Percentiles rank a stretch among this genome's conserved stretches.
Evolutionary conservation across 64 coral and sea anemone genomes (phyloP).

Genomic region (Acropora yongei): DNA sequence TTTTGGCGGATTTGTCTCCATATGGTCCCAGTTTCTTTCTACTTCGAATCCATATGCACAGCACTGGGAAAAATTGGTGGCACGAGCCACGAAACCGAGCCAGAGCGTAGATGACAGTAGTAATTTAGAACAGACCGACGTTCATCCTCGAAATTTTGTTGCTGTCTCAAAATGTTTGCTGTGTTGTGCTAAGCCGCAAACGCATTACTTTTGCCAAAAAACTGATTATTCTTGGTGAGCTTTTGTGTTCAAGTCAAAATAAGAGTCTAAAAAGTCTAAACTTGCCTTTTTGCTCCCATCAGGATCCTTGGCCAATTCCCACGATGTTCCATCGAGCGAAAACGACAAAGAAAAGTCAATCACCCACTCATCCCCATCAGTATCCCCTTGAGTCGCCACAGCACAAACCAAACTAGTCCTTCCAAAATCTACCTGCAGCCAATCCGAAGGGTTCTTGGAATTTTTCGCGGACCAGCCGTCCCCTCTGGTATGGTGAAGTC

Average conservation of each 20-base stretch:
- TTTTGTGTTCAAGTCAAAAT: neutral
- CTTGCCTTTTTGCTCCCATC: neutral
- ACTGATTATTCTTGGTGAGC: too few relatives aligned
- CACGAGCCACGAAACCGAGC: too few relatives aligned
- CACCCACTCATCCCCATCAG: neutral
- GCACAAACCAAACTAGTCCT: neutral
- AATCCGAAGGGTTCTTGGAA: neutral
- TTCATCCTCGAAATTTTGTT: too few relatives aligned
- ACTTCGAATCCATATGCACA: too few relatives aligned
- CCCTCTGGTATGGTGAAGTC: neutral
- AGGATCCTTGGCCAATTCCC: neutral
- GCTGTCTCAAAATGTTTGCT: too few relatives aligned
- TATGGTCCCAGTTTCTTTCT: too few relatives aligned
- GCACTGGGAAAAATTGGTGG: too few relatives aligned
- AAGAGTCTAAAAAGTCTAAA: neutral
- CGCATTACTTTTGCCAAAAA: too few relatives aligned
- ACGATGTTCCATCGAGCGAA: neutral
- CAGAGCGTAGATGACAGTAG: too few relatives aligned
- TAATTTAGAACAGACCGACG: too few relatives aligned
- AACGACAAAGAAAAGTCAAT: slow-evolving; percentile 1
- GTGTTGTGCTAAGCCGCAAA: too few relatives aligned
- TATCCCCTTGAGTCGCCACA: neutral
- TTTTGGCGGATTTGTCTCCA: too few relatives aligned
- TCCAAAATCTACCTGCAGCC: slow-evolving; percentile 18
- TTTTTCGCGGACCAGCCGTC: neutral